phyloP scores from a whole-genome alignment of 2,797 vertebrate genomes.

The Ptychadena robeensis region DNA sequence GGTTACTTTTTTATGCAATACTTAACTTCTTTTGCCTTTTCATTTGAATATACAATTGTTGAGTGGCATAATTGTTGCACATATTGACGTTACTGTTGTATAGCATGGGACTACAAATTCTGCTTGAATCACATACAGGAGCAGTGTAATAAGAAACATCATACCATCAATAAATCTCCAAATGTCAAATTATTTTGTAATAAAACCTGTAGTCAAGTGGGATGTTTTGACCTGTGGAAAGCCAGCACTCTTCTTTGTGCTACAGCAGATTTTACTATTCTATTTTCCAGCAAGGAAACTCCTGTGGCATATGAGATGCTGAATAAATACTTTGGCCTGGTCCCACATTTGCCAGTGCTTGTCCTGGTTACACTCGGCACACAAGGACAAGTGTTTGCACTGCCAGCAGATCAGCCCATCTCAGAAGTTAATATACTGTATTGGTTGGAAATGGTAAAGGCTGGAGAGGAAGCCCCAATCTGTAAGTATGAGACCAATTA shows the following conservation, averaged over 20 bases:
- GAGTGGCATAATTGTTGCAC: not conserved
- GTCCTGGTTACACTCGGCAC: slow-evolving; percentile 80
- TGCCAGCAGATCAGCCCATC: slow-evolving; percentile 77
- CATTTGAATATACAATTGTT: too few species aligned
- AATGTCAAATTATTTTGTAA: too few species aligned
- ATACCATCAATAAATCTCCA: too few species aligned
- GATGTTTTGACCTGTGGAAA: too few species aligned
- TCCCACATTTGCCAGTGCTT: slow-evolving; percentile 83
- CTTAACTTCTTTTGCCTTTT: too few species aligned
- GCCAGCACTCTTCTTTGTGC: too few species aligned
- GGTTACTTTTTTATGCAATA: not conserved
- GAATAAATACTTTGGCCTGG: slow-evolving; percentile 77
- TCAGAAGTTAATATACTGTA: slow-evolving; percentile 74
- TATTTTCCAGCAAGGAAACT: slow-evolving; percentile 75
- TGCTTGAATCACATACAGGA: too few species aligned
- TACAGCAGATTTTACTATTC: not conserved
- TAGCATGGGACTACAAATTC: too few species aligned
- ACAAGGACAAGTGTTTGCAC: slow-evolving; percentile 82
- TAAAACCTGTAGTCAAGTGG: too few species aligned
- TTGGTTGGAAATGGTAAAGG: slow-evolving; percentile 84
- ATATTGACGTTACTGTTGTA: too few species aligned
- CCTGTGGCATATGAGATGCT: slow-evolving; percentile 83
- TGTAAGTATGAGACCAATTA: too few species aligned
- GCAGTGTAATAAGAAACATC: too few species aligned
- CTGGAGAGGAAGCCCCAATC: slow-evolving; percentile 76